Conservation (phyloP, 1,140 invertebrate species). For the Pinna nobilis region DNA sequence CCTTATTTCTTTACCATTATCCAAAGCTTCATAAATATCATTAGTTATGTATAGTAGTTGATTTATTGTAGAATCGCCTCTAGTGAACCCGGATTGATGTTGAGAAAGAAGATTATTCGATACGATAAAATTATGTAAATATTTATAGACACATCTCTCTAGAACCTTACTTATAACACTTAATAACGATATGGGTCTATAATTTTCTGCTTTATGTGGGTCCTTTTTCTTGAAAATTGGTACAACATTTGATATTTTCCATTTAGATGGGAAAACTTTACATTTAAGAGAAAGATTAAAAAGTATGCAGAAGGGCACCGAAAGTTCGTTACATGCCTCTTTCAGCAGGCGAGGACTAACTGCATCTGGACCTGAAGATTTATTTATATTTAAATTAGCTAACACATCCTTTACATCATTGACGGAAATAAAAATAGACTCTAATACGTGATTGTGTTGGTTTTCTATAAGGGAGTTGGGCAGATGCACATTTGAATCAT, state of each 20-base stretch:
- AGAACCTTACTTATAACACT: not conserved
- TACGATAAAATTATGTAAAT: not conserved
- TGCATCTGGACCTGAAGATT: not conserved
- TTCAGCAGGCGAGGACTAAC: slow-evolving; percentile 3
- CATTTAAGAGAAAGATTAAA: not conserved
- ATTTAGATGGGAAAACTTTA: not conserved
- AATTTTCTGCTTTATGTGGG: not conserved
- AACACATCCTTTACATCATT: not conserved
- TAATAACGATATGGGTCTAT: not conserved
- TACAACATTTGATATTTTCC: not conserved
- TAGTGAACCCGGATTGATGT: no score
- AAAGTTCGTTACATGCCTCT: not conserved
- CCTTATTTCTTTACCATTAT: no score
- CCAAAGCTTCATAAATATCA: no score
- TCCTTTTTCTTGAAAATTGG: not conserved
- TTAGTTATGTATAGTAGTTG: no score
- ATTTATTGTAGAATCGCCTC: no score
- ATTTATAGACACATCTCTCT: not conserved
- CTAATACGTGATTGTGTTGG: no score
- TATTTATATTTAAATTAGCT: slow-evolving; percentile 1
- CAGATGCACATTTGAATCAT: no score
- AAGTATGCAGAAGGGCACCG: not conserved
- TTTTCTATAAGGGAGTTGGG: no score
- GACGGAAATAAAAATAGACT: not conserved
- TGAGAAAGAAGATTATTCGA: no score